Evolutionary conservation across 2,797 vertebrate species (phyloP).

Genomic region (Tapera naevia): DNA sequence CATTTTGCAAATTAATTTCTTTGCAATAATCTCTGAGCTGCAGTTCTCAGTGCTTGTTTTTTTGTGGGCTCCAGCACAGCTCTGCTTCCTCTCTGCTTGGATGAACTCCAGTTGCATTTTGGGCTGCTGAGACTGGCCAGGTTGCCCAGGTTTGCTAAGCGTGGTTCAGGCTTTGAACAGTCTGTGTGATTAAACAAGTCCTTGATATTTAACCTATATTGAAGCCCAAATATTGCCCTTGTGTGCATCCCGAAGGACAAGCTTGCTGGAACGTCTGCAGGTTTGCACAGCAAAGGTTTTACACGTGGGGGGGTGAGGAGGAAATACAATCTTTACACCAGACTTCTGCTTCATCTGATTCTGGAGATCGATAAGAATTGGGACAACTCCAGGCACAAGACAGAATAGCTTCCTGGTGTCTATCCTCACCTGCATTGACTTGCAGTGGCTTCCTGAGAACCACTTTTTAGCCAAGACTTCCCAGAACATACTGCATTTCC

Average conservation of each 20-base stretch:
- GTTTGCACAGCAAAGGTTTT: background rate
- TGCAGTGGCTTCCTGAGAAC: background rate
- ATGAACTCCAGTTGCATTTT: background rate
- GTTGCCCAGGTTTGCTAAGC: background rate
- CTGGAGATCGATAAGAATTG: background rate
- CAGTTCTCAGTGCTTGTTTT: background rate
- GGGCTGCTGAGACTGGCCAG: background rate
- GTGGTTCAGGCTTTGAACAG: background rate
- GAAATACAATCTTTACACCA: background rate
- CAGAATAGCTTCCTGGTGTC: background rate
- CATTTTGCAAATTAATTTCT: background rate
- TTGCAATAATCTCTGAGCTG: background rate
- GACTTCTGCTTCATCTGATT: background rate
- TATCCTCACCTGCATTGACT: background rate
- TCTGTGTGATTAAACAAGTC: background rate
- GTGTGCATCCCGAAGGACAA: background rate
- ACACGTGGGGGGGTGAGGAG: background rate
- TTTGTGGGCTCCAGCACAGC: background rate
- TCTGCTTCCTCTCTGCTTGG: background rate
- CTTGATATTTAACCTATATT: background rate
- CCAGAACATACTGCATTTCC: background rate
- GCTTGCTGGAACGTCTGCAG: background rate
- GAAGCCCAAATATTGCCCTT: background rate
- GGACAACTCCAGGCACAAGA: background rate
- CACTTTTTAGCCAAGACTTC: background rate